These are phyloP conservation scores for Cladopsammia gracilis DNA, from an alignment of 64 coral and sea anemone species.

Conservation along the genomic window DNA sequence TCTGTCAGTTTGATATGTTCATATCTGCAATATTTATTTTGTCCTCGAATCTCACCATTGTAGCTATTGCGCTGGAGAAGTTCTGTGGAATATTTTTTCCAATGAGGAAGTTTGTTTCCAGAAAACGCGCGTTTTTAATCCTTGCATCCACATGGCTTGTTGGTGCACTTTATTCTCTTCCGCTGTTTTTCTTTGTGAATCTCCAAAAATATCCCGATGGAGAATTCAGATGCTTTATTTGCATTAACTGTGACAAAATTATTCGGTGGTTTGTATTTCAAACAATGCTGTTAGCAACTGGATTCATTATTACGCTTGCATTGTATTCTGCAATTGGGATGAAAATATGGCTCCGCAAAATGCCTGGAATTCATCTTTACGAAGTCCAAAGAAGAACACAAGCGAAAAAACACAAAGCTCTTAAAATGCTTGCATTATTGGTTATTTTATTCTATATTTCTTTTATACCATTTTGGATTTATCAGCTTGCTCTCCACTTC, in stretches of 20 bases:
- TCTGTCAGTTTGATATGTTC: not conserved
- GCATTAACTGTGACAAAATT: not conserved
- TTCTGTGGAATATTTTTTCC: slow-evolving; percentile 13
- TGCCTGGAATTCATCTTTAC: not conserved
- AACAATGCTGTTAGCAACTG: not conserved
- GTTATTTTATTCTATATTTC: slow-evolving; percentile 18
- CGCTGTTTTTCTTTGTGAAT: slow-evolving; percentile 1
- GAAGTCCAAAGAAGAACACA: not conserved
- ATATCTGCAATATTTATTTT: slow-evolving; percentile 2
- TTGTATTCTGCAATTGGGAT: slow-evolving; percentile 9
- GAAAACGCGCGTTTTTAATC: not conserved
- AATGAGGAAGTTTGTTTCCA: not conserved
- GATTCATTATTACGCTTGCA: not conserved
- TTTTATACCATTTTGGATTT: slow-evolving; percentile 17
- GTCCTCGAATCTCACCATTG: slow-evolving; percentile 13
- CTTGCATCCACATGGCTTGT: not conserved
- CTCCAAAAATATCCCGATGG: not conserved
- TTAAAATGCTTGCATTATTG: not conserved
- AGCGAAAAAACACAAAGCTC: not conserved
- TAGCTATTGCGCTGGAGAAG: slow-evolving; percentile 18
- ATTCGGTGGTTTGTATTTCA: not conserved
- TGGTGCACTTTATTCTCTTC: not conserved
- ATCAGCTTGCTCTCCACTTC: not conserved
- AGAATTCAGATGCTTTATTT: not conserved
- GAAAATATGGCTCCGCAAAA: not conserved